Evolutionary conservation across 2,113 vertebrate genomes (phyloP).

Genomic region (Ciconia maguari): DNA sequence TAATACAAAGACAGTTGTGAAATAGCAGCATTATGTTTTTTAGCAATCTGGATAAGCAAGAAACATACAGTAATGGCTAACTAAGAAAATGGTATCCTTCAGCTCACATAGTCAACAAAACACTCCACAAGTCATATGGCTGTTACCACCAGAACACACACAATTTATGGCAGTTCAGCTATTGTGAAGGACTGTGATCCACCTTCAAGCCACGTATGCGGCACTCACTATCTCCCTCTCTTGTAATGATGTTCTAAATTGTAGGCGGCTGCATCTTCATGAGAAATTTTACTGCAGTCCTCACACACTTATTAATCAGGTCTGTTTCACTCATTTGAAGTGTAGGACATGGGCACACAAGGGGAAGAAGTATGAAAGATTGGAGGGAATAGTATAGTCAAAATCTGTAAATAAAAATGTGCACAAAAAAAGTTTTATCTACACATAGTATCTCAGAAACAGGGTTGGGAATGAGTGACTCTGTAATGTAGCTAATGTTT

Average conservation of each 20-base stretch:
- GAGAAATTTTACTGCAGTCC: background rate
- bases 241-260: background rate
- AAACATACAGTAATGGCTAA: background rate
- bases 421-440: background rate
- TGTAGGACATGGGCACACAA: background rate
- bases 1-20: background rate
- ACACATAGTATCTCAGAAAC: background rate
- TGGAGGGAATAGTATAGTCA: background rate
- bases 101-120: background rate
- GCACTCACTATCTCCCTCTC: background rate
- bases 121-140: background rate
- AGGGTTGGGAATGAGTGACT: background rate
- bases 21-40: background rate
- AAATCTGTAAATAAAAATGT: background rate
- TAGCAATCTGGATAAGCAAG: background rate
- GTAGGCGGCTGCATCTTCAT: background rate
- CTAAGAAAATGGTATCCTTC: background rate
- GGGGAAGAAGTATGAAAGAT: background rate
- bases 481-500: background rate
- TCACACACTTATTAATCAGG: background rate
- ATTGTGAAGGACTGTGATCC: background rate
- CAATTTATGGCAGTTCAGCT: background rate
- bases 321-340: background rate
- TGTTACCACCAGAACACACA: background rate
- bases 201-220: background rate